phyloP scores from a whole-genome alignment of 2,888 invertebrate genomes.

The Thyatira batis region DNA sequence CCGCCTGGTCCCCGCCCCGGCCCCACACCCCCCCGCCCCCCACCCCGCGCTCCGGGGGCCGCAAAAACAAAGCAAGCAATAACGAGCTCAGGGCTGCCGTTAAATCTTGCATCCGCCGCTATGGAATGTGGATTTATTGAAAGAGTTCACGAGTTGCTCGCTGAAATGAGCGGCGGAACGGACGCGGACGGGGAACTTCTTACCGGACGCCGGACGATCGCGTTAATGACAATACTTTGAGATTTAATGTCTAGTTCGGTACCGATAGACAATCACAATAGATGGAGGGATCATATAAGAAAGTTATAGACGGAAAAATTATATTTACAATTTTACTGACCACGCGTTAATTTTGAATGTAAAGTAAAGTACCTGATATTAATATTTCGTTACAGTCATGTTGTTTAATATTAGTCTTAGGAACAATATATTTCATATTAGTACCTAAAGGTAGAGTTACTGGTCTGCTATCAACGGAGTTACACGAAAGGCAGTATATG shows the following conservation, averaged over 20 bases:
- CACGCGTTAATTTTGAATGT: too few species aligned
- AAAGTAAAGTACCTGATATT: too few species aligned
- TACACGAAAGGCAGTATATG: too few species aligned
- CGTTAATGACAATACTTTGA: not conserved
- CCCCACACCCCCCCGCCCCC: conserved; percentile 20
- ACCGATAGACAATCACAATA: not conserved
- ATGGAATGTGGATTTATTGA: conserved; percentile 43
- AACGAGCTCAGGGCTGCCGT: conserved; percentile 53
- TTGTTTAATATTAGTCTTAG: too few species aligned
- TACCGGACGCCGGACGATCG: not conserved
- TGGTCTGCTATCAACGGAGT: too few species aligned
- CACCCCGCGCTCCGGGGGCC: conserved; percentile 15
- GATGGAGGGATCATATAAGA: too few species aligned
- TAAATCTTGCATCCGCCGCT: conserved; percentile 20
- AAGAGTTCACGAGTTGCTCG: conserved; percentile 31
- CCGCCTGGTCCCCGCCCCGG: conserved; percentile 14
- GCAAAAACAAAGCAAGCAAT: conserved; percentile 72
- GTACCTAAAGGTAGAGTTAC: too few species aligned
- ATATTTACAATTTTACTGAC: too few species aligned
- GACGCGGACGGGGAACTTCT: conserved; percentile 1
- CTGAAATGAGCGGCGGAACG: not conserved
- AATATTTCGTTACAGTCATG: too few species aligned
- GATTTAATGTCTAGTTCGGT: not conserved
- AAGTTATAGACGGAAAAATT: too few species aligned
- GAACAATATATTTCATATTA: too few species aligned